Evolutionary conservation across 2,888 invertebrate species (phyloP), one percentile per base, ranked within the genome.

Genomic region (Acleris laterana): DNA sequence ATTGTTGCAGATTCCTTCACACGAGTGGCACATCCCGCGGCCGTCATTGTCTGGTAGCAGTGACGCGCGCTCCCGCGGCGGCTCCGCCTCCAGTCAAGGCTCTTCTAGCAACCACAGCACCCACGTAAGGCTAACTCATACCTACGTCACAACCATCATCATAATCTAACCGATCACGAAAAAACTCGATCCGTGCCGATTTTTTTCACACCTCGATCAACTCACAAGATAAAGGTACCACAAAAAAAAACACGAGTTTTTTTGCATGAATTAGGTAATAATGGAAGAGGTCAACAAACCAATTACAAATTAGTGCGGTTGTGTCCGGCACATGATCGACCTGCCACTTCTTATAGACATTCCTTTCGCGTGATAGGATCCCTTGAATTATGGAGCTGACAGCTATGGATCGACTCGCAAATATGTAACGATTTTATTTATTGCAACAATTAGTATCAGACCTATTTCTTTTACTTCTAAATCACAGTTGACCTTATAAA

Each of bases 21-120:
- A 85, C 59, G 87, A 90, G 86, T 97, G 96, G 96, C 96, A 96
- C 88, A 96, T 97, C 87, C 96, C 97, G 77, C 95, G 97, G 92
- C 96, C 97, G 80, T 96, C 96, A 82, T 94, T 97, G 75, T 93
- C 92, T 7, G 88, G 89, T 70, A 93, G 94, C 89, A 86, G 87
- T 73, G 92, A 92, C 74, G 74, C 87, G 71, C 85, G 92, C 63
- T 90, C 92, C 62, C 84, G 91, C 62, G 91, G 92, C 68, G 91
- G 96, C 76, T 96, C 96, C 71, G 95, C 95, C 66, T 95, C 95
- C 71, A 94, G 93, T 76, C 92, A 93, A 82, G 93, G 93, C 68
- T 93, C 93, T 68, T 94, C 94, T 67, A 95, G 95, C 84, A 95
- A 95, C 86, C 95, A 95, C 82, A 96, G 97, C 88, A 96, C 96